Evolutionary conservation across 2,888 invertebrate genomes (phyloP).

Genomic region (Dryadula phaetusa): DNA sequence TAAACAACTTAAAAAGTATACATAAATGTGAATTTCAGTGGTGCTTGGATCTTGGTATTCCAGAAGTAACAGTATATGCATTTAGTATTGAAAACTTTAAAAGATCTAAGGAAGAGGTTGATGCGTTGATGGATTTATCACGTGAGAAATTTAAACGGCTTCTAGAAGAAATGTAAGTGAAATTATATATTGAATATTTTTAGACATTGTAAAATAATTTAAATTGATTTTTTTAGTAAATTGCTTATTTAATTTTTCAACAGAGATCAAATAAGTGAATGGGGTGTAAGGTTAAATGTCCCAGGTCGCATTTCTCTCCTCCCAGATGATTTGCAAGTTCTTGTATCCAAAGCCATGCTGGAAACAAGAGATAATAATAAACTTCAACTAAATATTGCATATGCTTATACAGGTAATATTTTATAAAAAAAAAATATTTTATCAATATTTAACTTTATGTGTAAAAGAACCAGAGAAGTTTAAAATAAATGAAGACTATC

Average conservation of each 20-base stretch:
- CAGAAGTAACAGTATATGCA: conserved; percentile 98
- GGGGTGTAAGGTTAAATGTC: conserved; percentile 93
- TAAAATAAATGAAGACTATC: too few relatives aligned
- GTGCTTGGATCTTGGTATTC: conserved; percentile 95
- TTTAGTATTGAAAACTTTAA: conserved; percentile 99
- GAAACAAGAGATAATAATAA: conserved; percentile 91
- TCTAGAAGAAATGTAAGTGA: conserved; percentile 89
- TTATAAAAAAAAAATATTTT: background rate
- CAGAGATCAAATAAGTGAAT: conserved; percentile 90
- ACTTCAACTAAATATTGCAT: conserved; percentile 89
- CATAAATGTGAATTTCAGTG: conserved; percentile 81
- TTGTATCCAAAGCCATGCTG: conserved; percentile 91
- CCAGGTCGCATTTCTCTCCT: conserved; percentile 93
- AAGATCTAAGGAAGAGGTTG: conserved; percentile 94
- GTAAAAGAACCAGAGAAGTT: too few relatives aligned
- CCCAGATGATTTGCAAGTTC: conserved; percentile 89
- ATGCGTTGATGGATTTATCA: conserved; percentile 93
- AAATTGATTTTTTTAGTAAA: background rate
- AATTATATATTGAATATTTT: background rate
- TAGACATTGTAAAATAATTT: background rate
- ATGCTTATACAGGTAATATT: conserved; percentile 87
- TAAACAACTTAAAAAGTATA: background rate
- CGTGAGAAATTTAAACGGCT: conserved; percentile 92
- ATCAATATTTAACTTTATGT: too few relatives aligned
- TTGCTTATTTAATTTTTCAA: background rate